Evolutionary conservation across 35 echinoderm and acorn worm genomes (phyloP), one percentile per base, ranked within the genome.

Genomic region (Patiria miniata): DNA sequence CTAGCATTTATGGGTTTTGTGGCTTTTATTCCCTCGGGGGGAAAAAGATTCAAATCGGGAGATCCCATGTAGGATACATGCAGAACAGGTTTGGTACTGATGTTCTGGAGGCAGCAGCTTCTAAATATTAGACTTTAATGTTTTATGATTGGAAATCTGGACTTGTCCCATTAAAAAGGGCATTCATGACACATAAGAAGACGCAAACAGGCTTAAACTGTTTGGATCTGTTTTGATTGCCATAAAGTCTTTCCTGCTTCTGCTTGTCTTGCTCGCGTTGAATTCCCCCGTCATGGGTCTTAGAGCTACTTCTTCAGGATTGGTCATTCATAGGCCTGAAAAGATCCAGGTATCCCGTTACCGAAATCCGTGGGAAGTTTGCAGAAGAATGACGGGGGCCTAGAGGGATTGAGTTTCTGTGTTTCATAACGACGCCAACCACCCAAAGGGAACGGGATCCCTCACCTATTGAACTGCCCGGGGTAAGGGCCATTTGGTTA

Each of bases 201-300:
- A 47, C 4, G 42, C 42, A 47, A 23, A 34, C 65, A 73, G 19
- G 34, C 10, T 73, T 73, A 73, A 73, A 73, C 26, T 73, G 65
- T 73, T 73, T 73, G 34, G 26, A 73, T 73, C 65, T 73, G 65
- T 73, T 73, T 73, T 73, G 65, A 73, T 73, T 32, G 34, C 26
- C 29, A 30, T 26, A 10, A 73, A 73, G 26, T 73, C 65, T 30
- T 73, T 73, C 65, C 65, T 73, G 65, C 65, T 5, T 26, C 26
- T 73, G 42, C 65, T 73, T 73, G 10, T 73, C 65, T 7, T 34
- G 23, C 65, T 14, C 26, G 26, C 29, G 21, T 34, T 73, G 10
- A 36, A 73, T 73, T 23, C 34, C 65, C 65, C 26, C 65, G 19
- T 30, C 34, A 32, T 68, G 42, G 42, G 42, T 12, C 12, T 47